Base-by-base conservation (phyloP, 2,113 vertebrate genomes). In the Smithornis capensis region DNA sequence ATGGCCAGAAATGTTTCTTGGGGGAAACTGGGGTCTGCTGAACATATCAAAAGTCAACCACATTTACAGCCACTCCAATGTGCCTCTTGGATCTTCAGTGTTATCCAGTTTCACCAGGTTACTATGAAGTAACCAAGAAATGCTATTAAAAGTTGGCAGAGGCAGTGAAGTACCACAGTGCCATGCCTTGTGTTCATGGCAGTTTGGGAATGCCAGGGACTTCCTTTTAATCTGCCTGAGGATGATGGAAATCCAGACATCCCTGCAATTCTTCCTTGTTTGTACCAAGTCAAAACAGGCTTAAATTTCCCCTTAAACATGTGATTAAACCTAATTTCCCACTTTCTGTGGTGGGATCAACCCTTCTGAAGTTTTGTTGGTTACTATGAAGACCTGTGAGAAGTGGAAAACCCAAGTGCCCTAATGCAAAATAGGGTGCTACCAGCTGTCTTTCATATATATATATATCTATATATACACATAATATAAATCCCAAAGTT, bases 61-160 rank as follows among this genome's bases (percentile, higher is more conserved):
- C 67, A 82, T 47, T 71, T 81, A 55, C 87, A 96, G 94, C 59
- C 81, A 89, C 94, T 90, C 55, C 53, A 28, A 23, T n/a, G 38
- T 79, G 81, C 27, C 77, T 77, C 37, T 56, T 74, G 82, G 79
- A 89, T 67, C 50, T 53, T 92, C 90, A 82, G 90, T 60, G 80
- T 40, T 92, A 90, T 94, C 90, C 88, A 68, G 80, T 95, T 97
- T 94, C 96, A 77, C 53, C 74, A 53, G 33, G 87, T 57, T 91
- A 93, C n/a, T n/a, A n/a, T n/a, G n/a, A n/a, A n/a, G n/a, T n/a
- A n/a, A n/a, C 91, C 83, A 93, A 95, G 89, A 96, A 97, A 94
- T 89, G 83, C 81, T 92, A 85, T 91, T 97, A 95, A 56, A 55
- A 73, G 70, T 96, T 97, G 95, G 92, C 95, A 92, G 90, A n/a